Evolutionary conservation across 1,140 invertebrate genomes (phyloP).

Genomic region (Diabrotica virgifera): DNA sequence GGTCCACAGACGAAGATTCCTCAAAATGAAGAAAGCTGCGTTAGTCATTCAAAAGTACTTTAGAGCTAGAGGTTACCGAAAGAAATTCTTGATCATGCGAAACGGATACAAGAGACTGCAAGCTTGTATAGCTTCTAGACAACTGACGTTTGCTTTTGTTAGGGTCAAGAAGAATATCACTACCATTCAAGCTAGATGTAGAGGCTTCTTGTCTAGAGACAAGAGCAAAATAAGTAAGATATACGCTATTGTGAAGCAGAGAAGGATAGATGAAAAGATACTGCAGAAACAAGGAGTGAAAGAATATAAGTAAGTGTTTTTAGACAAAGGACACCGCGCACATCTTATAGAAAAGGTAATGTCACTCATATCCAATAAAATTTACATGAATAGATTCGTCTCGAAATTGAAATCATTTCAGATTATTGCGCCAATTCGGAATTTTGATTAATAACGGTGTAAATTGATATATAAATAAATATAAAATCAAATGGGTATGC

Average conservation of each 20-base stretch:
- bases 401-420: too few relatives aligned
- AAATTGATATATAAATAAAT: background rate
- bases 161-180: slow-evolving; percentile 68
- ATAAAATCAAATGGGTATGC: too few relatives aligned
- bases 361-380: too few relatives aligned
- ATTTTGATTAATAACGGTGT: too few relatives aligned
- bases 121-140: slow-evolving; percentile 77
- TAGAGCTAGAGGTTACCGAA: slow-evolving; percentile 69
- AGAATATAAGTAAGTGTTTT: slow-evolving; percentile 56
- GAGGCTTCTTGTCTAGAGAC: slow-evolving; percentile 68
- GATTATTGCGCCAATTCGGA: too few relatives aligned
- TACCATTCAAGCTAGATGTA: slow-evolving; percentile 67
- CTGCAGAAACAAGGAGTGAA: slow-evolving; percentile 62
- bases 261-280: slow-evolving; percentile 59
- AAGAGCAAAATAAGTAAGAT: slow-evolving; percentile 45
- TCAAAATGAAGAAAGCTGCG: slow-evolving; percentile 67
- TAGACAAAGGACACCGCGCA: too few relatives aligned
- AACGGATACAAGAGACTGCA: slow-evolving; percentile 81
- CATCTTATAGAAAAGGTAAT: too few relatives aligned
- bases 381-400: too few relatives aligned
- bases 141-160: slow-evolving; percentile 70
- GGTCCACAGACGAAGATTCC: slow-evolving; percentile 64
- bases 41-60: slow-evolving; percentile 78
- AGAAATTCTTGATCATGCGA: slow-evolving; percentile 66
- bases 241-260: slow-evolving; percentile 55